Evolutionary conservation across 2,888 invertebrate species (phyloP).

Genomic region (Tetramorium bicarinatum): DNA sequence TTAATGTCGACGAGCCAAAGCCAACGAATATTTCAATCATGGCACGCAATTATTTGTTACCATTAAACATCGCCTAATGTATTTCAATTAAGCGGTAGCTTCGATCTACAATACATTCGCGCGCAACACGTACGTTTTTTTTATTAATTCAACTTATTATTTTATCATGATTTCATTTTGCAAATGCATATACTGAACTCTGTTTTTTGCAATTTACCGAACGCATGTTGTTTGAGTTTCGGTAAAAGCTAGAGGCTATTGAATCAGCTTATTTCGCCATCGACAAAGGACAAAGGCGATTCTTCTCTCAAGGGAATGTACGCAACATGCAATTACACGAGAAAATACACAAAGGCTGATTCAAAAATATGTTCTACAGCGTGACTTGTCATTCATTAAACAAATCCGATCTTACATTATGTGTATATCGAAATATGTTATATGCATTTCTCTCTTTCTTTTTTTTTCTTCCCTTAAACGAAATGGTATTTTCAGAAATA

Average conservation of each 20-base stretch:
- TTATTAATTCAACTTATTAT: background rate
- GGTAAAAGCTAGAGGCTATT: background rate
- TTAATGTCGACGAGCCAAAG: conserved; percentile 20
- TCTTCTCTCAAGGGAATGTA: background rate
- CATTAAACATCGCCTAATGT: conserved; percentile 2
- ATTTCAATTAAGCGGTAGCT: background rate
- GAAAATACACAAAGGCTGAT: background rate
- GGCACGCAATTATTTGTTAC: conserved; percentile 24
- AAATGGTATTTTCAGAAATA: background rate
- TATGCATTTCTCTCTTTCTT: background rate
- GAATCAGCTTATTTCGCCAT: background rate
- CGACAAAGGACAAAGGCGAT: background rate
- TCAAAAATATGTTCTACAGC: background rate
- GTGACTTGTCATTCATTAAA: background rate
- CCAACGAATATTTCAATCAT: conserved; percentile 44
- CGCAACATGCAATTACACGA: background rate
- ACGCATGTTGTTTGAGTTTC: background rate
- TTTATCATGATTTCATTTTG: background rate
- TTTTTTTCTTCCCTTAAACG: background rate
- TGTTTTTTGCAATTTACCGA: background rate
- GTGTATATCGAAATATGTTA: background rate
- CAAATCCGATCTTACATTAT: background rate
- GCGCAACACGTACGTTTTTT: background rate
- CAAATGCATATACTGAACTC: background rate
- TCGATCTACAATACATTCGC: background rate